phyloP scores from a whole-genome alignment of 2,888 invertebrate genomes.

The Hyposoter dolosus region DNA sequence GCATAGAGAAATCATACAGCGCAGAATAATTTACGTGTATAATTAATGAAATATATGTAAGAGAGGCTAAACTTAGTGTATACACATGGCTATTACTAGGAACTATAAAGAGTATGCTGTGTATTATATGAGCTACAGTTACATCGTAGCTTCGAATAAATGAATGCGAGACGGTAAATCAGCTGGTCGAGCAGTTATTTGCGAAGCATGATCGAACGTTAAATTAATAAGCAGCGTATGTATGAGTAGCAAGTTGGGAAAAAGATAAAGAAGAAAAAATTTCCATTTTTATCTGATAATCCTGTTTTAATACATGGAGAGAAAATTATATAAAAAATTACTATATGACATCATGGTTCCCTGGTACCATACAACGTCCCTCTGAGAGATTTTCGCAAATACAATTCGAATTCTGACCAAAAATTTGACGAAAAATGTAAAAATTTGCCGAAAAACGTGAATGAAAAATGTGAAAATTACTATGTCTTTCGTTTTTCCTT shows the following conservation, averaged over 20 bases:
- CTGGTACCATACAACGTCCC: neutral
- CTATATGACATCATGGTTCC: neutral
- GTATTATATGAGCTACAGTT: constrained; percentile 40
- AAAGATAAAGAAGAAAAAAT: constrained; percentile 5
- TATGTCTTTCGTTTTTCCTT: too few relatives aligned
- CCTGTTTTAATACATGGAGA: constrained; percentile 26
- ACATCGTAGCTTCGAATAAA: constrained; percentile 67
- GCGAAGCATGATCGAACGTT: constrained; percentile 33
- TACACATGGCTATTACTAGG: constrained; percentile 32
- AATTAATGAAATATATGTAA: constrained; percentile 53
- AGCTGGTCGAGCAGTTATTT: constrained; percentile 88
- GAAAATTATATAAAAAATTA: too few relatives aligned
- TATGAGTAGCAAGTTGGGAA: neutral
- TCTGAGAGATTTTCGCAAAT: too few relatives aligned
- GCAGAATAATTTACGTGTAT: constrained; percentile 36
- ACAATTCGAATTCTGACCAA: too few relatives aligned
- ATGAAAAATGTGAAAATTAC: too few relatives aligned
- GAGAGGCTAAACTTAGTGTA: constrained; percentile 40
- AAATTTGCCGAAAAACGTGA: too few relatives aligned
- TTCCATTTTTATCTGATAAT: neutral
- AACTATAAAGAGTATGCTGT: constrained; percentile 49
- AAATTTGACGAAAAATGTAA: too few relatives aligned
- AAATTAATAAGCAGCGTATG: constrained; percentile 33
- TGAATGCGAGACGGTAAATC: constrained; percentile 88
- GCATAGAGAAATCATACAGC: neutral